Evolutionary conservation across 2,113 vertebrate genomes (phyloP), one percentile per base, ranked within the genome.

Genomic region (Paradisaea rubra): DNA sequence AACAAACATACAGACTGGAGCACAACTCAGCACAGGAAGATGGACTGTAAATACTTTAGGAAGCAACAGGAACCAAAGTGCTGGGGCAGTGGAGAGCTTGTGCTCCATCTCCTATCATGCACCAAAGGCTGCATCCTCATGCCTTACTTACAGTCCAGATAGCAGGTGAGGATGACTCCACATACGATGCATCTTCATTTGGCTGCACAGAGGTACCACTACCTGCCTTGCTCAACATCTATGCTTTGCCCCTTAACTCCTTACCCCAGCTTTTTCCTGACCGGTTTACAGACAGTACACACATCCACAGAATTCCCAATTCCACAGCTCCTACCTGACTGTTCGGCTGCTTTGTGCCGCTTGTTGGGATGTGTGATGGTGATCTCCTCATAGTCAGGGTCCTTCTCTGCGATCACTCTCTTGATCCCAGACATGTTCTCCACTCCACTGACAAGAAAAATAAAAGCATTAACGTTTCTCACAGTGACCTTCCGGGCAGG

Each of bases 301-400:
- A 59, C 47, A 18, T 4, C 18, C 23, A 5, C 6, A 45, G 41
- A 47, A 16, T 2, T 31, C 16, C 53, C 12, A 18, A 11, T 4
- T 3, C 31, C 41, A 31, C 44, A 27, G 54, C 68, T 89, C 94
- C 96, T 98, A 99, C 99, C 99, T 98, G 98, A 98, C 89, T 98
- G 98, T 49, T 99, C 99, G 0, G 97, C 97, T 5, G 98, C 98
- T 97, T 99, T 99, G 94, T 98, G 98, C 73, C 98, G 98, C 94
- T 99, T 99, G 95, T 71, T 99, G 60, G 98, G 98, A 89, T 98
- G 99, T 2, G 98, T 80, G 86, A 98, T 57, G 6, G 98, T 97
- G 78, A 99, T 98, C 57, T 99, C 99, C 77, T 99, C 99, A 73
- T 99, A 99, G 92, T 99, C 99, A 0, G 99, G 99, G 93, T 99